Percentiles rank a stretch among this genome's conserved stretches.
Conservation (phyloP, 2,113 vertebrate genomes). For the Eurystomus gularis region DNA sequence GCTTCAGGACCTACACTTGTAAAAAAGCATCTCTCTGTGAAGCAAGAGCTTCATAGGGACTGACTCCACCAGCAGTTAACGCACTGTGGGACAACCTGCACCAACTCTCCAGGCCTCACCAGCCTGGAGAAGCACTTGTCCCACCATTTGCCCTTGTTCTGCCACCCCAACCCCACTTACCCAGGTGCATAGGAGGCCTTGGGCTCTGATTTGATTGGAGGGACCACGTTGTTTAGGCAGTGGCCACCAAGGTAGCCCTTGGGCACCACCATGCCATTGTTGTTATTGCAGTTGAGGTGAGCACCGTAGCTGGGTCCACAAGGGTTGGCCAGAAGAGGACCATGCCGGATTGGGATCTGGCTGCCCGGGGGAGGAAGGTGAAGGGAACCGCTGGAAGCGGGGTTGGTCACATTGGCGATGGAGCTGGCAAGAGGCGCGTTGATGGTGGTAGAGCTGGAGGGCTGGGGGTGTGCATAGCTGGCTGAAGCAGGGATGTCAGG, state of each 20-base stretch:
- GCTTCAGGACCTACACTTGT: not conserved
- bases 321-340: conserved; percentile 65
- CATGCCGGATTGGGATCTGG: conserved; percentile 71
- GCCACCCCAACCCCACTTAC: conserved; percentile 71
- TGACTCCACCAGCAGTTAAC: fast-evolving
- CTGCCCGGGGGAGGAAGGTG: conserved; percentile 67
- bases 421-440: not conserved
- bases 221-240: conserved; percentile 77
- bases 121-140: not conserved
- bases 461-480: conserved; percentile 75
- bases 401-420: conserved; percentile 38
- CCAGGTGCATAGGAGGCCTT: conserved; percentile 92
- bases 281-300: conserved; percentile 83
- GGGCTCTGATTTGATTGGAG: conserved; percentile 91
- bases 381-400: conserved; percentile 58
- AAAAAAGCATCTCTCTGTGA: not conserved
- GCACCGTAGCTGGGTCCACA: conserved; percentile 63
- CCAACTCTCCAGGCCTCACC: not conserved
- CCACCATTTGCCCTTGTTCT: not conserved
- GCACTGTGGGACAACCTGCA: not conserved
- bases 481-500: conserved; percentile 88
- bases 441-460: conserved; percentile 62
- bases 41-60: not conserved
- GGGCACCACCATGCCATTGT: conserved; percentile 78
- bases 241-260: conserved; percentile 83